phyloP scores from a whole-genome alignment of 2,797 vertebrate genomes.

The Enteromius trimaculatus region DNA sequence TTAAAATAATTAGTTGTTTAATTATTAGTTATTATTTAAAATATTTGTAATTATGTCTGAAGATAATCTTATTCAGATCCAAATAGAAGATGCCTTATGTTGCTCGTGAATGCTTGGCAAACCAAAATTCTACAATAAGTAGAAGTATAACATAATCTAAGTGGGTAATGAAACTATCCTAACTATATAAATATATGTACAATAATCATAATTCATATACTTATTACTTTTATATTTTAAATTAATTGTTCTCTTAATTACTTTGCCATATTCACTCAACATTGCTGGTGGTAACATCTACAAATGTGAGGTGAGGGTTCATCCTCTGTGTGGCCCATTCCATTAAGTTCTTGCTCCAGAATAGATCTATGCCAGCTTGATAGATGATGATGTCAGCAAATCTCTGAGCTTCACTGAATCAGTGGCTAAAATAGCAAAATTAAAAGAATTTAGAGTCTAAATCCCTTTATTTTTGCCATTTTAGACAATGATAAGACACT shows the following conservation, averaged over 20 bases:
- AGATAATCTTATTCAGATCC: not conserved
- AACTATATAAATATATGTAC: too few relatives aligned
- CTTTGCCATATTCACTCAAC: not conserved
- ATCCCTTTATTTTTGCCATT: too few relatives aligned
- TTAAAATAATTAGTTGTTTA: not conserved
- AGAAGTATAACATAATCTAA: not conserved
- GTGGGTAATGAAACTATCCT: not conserved
- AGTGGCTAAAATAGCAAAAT: not conserved
- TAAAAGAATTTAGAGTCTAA: not conserved
- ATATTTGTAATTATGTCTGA: not conserved
- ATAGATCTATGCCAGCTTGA: slow-evolving; percentile 27
- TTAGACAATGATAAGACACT: too few relatives aligned
- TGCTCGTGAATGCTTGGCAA: not conserved
- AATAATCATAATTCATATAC: too few relatives aligned
- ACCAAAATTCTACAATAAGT: not conserved
- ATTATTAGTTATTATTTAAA: not conserved
- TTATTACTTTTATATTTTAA: not conserved
- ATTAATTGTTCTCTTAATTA: not conserved
- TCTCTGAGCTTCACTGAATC: not conserved
- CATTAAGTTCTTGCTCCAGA: not conserved
- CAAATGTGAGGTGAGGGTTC: slow-evolving; percentile 29
- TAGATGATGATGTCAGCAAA: slow-evolving; percentile 29
- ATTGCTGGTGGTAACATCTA: not conserved
- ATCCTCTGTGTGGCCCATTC: slow-evolving; percentile 7
- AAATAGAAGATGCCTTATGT: not conserved